These are phyloP conservation scores for Cantharis nigra DNA, from an alignment of 2,888 invertebrate species.

Conservation along the genomic window DNA sequence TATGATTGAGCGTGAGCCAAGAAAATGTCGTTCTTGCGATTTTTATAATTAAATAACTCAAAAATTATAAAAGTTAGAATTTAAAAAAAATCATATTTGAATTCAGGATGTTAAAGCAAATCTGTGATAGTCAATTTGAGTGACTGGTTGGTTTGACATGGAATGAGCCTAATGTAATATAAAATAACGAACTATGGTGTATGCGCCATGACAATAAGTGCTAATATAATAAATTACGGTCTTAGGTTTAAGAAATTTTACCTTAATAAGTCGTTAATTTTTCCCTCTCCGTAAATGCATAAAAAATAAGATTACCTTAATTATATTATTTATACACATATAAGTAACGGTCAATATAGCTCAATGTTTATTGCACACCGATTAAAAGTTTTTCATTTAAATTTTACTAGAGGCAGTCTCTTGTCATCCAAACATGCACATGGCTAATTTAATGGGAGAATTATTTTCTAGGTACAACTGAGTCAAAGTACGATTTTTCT, in stretches of 20 bases:
- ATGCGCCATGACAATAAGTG: background rate
- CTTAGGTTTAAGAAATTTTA: conserved; percentile 15
- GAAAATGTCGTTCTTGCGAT: too few species aligned
- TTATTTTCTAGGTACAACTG: conserved; percentile 48
- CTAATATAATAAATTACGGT: conserved; percentile 13
- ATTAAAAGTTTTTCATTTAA: background rate
- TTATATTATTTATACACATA: background rate
- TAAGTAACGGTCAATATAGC: background rate
- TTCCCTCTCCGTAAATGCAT: conserved; percentile 46
- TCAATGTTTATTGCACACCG: background rate
- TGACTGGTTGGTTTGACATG: too few species aligned
- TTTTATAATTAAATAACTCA: too few species aligned
- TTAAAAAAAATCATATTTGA: too few species aligned
- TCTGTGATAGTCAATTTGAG: too few species aligned
- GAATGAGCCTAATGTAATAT: too few species aligned
- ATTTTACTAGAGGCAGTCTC: background rate
- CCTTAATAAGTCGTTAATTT: conserved; percentile 47
- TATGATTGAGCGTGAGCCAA: too few species aligned
- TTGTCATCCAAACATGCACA: conserved; percentile 53
- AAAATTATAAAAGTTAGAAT: too few species aligned
- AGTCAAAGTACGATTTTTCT: conserved; percentile 39
- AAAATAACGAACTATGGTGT: background rate
- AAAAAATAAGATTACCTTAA: conserved; percentile 23
- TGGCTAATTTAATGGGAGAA: conserved; percentile 50
- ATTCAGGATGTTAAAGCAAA: too few species aligned